A percentile compares a stretch with the other conserved stretches of the same genome.
phyloP scores from a whole-genome alignment of 2,888 invertebrate species.

The Coremacera marginata region DNA sequence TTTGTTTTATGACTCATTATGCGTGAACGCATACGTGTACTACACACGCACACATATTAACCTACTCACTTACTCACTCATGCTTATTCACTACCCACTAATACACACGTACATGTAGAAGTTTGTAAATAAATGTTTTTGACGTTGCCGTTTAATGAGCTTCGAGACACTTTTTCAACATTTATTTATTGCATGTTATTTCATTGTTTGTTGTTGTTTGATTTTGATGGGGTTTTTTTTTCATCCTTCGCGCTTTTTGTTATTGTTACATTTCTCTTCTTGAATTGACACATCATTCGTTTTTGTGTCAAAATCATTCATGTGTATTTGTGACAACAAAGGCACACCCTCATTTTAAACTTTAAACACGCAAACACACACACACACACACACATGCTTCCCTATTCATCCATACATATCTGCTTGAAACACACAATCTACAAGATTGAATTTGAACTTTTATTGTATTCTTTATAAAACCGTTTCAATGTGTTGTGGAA shows the following conservation, averaged over 20 bases:
- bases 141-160: slow-evolving; percentile 19
- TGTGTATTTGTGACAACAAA: neutral
- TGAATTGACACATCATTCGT: slow-evolving; percentile 32
- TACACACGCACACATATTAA: neutral
- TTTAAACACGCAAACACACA: neutral
- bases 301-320: slow-evolving; percentile 16
- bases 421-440: no score
- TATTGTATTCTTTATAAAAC: neutral
- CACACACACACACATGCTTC: neutral
- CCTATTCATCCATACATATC: no score
- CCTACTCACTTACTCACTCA: slow-evolving; percentile 44
- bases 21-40: slow-evolving; percentile 24
- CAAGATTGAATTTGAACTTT: neutral
- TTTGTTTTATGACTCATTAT: slow-evolving; percentile 36
- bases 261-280: slow-evolving; percentile 1
- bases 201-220: slow-evolving; percentile 5
- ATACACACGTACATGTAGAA: neutral
- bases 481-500: neutral
- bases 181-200: neutral
- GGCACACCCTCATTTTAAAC: neutral
- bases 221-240: neutral
- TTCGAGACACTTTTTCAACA: slow-evolving; percentile 25
- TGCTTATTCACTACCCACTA: neutral
- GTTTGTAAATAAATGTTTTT: neutral
- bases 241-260: neutral